phyloP scores from a whole-genome alignment of 1,140 invertebrate species.

The Drosophila littoralis region DNA sequence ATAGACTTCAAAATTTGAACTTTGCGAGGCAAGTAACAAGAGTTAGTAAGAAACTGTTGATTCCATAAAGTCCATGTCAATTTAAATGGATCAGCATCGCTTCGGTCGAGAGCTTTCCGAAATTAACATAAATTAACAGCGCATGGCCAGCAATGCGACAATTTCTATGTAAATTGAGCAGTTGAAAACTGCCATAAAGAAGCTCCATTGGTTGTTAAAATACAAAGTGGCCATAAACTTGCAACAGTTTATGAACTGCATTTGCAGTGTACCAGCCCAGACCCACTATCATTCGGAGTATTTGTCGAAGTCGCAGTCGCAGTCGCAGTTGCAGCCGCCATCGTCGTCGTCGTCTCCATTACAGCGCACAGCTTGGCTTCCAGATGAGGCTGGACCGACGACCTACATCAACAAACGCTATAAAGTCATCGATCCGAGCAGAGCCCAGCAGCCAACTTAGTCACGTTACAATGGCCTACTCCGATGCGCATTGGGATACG shows the following conservation, averaged over 20 bases:
- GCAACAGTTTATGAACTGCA: conserved; percentile 70
- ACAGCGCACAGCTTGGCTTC: conserved; percentile 30
- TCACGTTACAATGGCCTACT: conserved; percentile 71
- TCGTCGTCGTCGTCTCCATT: conserved; percentile 46
- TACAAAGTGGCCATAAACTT: conserved; percentile 78
- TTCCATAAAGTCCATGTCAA: no score
- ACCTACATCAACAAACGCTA: conserved; percentile 74
- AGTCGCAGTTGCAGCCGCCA: conserved; percentile 13
- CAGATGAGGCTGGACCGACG: conserved; percentile 51
- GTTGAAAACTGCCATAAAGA: conserved; percentile 68
- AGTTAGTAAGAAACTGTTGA: no score
- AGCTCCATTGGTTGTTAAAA: conserved; percentile 64
- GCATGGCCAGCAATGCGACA: conserved; percentile 49
- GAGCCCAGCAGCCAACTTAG: conserved; percentile 52
- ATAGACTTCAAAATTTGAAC: no score
- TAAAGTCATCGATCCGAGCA: conserved; percentile 50
- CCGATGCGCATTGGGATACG: conserved; percentile 9
- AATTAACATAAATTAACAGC: conserved; percentile 76
- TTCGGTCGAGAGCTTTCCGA: not conserved
- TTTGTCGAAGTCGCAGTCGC: conserved; percentile 17
- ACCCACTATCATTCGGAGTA: conserved; percentile 29
- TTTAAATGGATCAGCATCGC: no score
- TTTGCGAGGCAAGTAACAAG: no score
- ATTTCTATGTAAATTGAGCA: conserved; percentile 75
- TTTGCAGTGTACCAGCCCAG: conserved; percentile 27